Base-by-base conservation (phyloP, 2,888 invertebrate species). In the Athalia circularis region DNA sequence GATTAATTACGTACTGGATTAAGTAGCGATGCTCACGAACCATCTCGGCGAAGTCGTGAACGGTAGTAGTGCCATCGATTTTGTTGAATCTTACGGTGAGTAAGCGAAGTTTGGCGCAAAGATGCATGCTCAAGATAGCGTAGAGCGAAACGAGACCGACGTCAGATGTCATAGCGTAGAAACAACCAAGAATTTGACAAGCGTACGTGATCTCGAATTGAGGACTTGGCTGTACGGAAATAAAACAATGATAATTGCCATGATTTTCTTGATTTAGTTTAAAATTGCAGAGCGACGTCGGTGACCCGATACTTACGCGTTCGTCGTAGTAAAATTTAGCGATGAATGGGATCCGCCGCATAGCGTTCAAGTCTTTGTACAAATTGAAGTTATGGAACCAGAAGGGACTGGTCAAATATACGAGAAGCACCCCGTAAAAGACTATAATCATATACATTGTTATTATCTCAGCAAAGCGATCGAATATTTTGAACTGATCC, bases 21-120 rank as follows among this genome's bases (percentile, higher is more conserved):
- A 62, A 13, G 15, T 13, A 62, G 0, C 13, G 62, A 62, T 62
- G 62, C 13, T 62, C 15, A 8, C 13, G 13, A 4, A 62, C 29
- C 8, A 62, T 29, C 4, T 13, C 62, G 62, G 29, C 4, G 8
- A 62, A 62, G 13, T 62, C 62, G 5, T 62, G 8, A 15, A 13
- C 13, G 29, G n/a, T 62, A 0, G 2, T 62, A 8, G 62, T 13
- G 0, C 13, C 62, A 13, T 29, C 62, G 62, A 62, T 62, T 8
- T 62, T 29, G 13, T 13, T 29, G 9, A 62, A 62, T 15, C 15
- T 29, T 15, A 62, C 15, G 11, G 11, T n/a, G 13, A 62, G 62
- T 15, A 62, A 15, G 62, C 62, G 62, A 62, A 62, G 29, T 62
- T 62, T 62, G 62, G 62, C 62, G 13, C 62, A 62, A 3, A 62